These are phyloP conservation scores for Dimorphilus gyrociliatus DNA, from an alignment of 2,888 invertebrate genomes.

Conservation along the genomic window DNA sequence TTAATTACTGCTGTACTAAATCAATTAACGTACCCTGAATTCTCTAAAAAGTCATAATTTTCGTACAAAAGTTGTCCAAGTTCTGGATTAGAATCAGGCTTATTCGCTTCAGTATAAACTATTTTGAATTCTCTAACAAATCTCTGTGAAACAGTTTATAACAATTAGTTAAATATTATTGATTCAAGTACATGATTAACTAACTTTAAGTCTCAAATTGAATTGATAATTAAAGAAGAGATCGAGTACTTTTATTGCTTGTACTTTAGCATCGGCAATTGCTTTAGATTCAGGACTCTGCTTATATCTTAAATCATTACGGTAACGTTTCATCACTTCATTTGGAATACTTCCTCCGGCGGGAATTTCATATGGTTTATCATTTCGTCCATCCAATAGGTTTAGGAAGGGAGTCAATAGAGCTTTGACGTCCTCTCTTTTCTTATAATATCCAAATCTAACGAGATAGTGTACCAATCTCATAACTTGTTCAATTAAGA, in stretches of 20 bases:
- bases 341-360: no score
- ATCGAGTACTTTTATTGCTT: conserved; percentile 28
- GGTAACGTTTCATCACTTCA: conserved; percentile 20
- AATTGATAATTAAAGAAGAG: conserved; percentile 34
- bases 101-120: conserved; percentile 16
- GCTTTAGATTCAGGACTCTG: conserved; percentile 26
- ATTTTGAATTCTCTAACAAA: conserved; percentile 28
- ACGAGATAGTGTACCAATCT: conserved; percentile 28
- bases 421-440: conserved; percentile 25
- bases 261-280: conserved; percentile 29
- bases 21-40: conserved; percentile 10
- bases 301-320: conserved; percentile 18
- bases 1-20: no score
- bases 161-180: neutral
- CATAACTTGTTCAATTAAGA: conserved; percentile 29
- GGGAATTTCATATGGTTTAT: conserved; percentile 21
- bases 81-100: conserved; percentile 15
- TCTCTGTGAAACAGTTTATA: conserved; percentile 14
- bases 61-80: conserved; percentile 19
- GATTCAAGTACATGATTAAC: conserved; percentile 1
- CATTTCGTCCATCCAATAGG: conserved; percentile 32
- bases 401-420: conserved; percentile 28
- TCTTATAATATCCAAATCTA: conserved; percentile 29
- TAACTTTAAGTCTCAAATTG: conserved; percentile 29
- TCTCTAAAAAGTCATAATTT: conserved; percentile 12